Base-by-base conservation (phyloP, 2,113 vertebrate genomes). In the Ophthalmolycus amberensis region DNA sequence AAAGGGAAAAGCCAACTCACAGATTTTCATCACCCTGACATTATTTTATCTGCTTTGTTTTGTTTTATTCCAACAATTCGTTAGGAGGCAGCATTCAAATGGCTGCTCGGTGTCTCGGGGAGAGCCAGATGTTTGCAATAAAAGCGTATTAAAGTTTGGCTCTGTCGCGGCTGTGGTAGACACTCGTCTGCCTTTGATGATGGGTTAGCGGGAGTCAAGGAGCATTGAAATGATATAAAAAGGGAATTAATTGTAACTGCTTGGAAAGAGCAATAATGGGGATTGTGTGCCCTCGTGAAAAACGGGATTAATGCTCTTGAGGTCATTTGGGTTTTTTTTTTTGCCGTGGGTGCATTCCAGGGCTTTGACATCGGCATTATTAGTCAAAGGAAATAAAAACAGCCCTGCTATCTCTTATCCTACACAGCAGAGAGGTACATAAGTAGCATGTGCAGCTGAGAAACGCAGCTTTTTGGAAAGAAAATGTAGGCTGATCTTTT, bases 61-160 rank as follows among this genome's bases (percentile, higher is more conserved):
- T 74, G 79, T 78, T 88, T 88, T 80, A 80, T 78, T 82, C 83
- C 85, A 86, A 71, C 79, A 70, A 72, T 91, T 85, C 64, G 48
- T 89, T 77, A 84, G 66, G 85, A 92, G 71, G 84, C 83, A 80
- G 80, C 78, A 82, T 86, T 92, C 84, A 76, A 85, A 91, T 77
- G 64, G 79, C 75, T 25, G 4, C 60, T 80, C 60, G 22, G 75
- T 75, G 27, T 87, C 81, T 83, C 78, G 25, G 62, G 82, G 38
- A 91, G 86, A 82, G 77, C 72, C 94, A 94, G 89, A 94, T 95
- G 92, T 94, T 95, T 89, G 90, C 69, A 95, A 94, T 95, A 92
- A 89, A 93, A 87, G 37, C 85, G 91, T 91, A 90, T 93, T 93
- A 92, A 91, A 90, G 86, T 67, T 85, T 93, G 94, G 93, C 92